Conservation (phyloP, 2,797 vertebrate genomes). For the Borostomias antarcticus region DNA sequence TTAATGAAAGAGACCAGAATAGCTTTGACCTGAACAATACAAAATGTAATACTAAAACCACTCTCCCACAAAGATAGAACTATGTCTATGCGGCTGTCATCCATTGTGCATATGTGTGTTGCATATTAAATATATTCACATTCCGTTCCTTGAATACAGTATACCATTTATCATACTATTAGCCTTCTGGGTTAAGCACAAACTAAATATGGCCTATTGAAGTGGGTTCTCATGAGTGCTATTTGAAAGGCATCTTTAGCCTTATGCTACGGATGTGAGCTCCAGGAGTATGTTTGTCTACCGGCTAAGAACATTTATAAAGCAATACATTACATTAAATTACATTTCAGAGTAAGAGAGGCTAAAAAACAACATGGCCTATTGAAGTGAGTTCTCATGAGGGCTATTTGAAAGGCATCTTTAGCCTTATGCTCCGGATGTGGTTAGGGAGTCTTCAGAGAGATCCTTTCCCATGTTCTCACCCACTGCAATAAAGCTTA, state of each 20-base stretch:
- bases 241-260: no score
- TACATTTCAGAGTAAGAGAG: no score
- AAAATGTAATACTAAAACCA: neutral
- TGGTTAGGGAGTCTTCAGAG: constrained; percentile 15
- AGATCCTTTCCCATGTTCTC: constrained; percentile 31
- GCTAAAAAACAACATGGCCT: no score
- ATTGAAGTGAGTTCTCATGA: no score
- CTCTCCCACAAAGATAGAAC: neutral
- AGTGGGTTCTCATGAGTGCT: no score
- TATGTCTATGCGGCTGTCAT: neutral
- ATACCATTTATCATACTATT: neutral
- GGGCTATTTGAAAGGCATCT: no score
- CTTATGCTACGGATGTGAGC: no score
- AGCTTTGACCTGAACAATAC: constrained; percentile 2
- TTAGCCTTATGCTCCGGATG: neutral
- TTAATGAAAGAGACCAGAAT: constrained; percentile 8
- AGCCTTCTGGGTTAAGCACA: neutral
- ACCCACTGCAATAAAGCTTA: constrained; percentile 2
- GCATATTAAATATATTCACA: constrained; percentile 2
- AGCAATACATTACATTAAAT: no score
- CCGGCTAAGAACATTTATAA: no score
- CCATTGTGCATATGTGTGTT: neutral
- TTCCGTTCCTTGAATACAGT: neutral
- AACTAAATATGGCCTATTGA: neutral
- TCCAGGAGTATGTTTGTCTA: no score